phyloP scores from a whole-genome alignment of 2,113 vertebrate genomes.

The Oceanites oceanicus region DNA sequence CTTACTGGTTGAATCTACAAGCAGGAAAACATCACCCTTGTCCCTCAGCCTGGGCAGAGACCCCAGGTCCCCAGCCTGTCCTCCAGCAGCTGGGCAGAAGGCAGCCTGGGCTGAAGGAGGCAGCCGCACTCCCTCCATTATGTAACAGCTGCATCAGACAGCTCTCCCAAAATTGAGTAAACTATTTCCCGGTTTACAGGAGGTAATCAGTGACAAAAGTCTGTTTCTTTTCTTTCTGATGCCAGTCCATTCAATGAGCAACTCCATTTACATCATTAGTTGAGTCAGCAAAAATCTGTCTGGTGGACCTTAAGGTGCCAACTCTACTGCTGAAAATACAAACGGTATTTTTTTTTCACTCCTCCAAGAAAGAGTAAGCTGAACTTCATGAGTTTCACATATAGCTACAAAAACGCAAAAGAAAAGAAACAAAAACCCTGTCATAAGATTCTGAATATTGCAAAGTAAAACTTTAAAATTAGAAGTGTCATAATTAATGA shows the following conservation, averaged over 20 bases:
- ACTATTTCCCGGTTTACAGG: background rate
- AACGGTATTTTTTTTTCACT: background rate
- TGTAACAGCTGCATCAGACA: background rate
- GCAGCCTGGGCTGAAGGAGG: background rate
- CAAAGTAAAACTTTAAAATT: background rate
- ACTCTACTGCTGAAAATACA: background rate
- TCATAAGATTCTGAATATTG: background rate
- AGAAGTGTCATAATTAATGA: background rate
- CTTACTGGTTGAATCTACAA: background rate
- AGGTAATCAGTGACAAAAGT: background rate
- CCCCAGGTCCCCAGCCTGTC: accelerated
- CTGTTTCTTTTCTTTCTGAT: background rate
- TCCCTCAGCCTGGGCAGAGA: background rate
- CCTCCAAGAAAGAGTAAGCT: background rate
- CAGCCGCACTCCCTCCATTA: background rate
- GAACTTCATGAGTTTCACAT: background rate
- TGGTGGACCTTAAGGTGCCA: background rate
- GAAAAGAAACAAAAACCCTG: background rate
- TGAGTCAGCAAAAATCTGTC: background rate
- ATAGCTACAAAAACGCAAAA: background rate
- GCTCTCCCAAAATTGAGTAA: background rate
- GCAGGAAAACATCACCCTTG: accelerated
- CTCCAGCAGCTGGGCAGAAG: background rate
- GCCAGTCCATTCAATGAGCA: background rate
- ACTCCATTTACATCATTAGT: background rate